phyloP scores from a whole-genome alignment of 2,797 vertebrate genomes.

The Masticophis lateralis region DNA sequence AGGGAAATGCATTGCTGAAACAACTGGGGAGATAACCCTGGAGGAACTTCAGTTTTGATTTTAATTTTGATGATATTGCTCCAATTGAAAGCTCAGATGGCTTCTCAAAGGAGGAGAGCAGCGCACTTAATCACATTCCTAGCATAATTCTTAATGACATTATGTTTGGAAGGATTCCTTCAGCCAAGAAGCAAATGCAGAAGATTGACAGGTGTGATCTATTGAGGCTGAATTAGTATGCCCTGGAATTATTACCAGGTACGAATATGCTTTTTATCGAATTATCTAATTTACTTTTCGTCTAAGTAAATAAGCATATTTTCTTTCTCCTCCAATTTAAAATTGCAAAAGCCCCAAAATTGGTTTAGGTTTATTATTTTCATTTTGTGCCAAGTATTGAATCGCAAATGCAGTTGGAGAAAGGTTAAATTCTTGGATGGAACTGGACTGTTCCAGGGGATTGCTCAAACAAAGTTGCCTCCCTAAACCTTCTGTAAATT shows the following conservation, averaged over 20 bases:
- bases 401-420: conserved; percentile 9
- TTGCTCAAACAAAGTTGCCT: conserved; percentile 8
- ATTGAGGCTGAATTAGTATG: background rate
- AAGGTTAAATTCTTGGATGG: conserved; percentile 23
- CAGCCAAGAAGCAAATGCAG: conserved; percentile 10
- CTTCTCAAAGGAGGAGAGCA: conserved; percentile 19
- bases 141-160: conserved; percentile 16
- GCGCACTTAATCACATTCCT: conserved; percentile 15
- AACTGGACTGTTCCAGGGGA: background rate
- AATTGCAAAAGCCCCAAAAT: conserved; percentile 6
- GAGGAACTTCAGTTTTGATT: conserved; percentile 24
- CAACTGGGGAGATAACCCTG: conserved; percentile 19
- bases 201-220: conserved; percentile 6
- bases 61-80: conserved; percentile 13
- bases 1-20: background rate
- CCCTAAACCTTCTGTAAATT: conserved; percentile 14
- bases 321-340: background rate
- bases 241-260: conserved; percentile 10
- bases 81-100: conserved; percentile 24
- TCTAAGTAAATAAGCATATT: conserved; percentile 6
- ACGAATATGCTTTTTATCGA: conserved; percentile 5
- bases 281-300: background rate
- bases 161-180: conserved; percentile 4
- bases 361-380: background rate
- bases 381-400: conserved; percentile 18